Base-by-base conservation (phyloP, 1,140 invertebrate species). In the Musca domestica region DNA sequence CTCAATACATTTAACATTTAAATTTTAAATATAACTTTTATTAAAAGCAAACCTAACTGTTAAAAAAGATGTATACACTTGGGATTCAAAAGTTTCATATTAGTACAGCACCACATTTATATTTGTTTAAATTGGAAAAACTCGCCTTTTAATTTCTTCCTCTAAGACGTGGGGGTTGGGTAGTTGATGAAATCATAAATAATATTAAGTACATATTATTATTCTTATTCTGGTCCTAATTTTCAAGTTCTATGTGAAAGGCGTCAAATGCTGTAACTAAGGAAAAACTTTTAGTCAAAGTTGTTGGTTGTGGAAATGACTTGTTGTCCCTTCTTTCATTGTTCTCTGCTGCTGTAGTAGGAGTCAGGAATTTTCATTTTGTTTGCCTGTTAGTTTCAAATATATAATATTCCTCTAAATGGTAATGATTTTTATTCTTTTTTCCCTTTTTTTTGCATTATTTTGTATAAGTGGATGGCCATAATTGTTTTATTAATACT, bases 381-480 rank as follows among this genome's bases (percentile, higher is more conserved):
- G 49, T 51, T 51, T 56, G 25, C n/a, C 17, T 27, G 14, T 61
- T 61, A 34, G 34, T 61, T 30, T 22, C 6, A 61, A 61, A 61
- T 41, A 61, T 61, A 61, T 61, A 61, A 19, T 61, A 17, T 58
- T 41, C 34, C 34, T 41, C 34, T 41, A 41, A 41, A 41, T 41
- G 34, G 10, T 41, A 41, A 41, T 41, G 4, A 9, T 41, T 2
- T 41, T 61, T 41, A 20, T 19, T 34, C 12, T 61, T 61, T 61
- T 19, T 34, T 34, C 7, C 41, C 41, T 5, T 34, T 34, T 34
- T 34, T 20, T 61, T 34, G 30, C 30, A 27, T 61, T 61, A 61
- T 34, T 61, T 61, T 20, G 30, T 61, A 61, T 41, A 61, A 30
- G 34, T 61, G 56, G 56, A 61, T 61, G 56, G 56, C 56, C 56